Evolutionary conservation across 1,140 invertebrate species (phyloP).

Genomic region (Tetranychus cinnabarinus): DNA sequence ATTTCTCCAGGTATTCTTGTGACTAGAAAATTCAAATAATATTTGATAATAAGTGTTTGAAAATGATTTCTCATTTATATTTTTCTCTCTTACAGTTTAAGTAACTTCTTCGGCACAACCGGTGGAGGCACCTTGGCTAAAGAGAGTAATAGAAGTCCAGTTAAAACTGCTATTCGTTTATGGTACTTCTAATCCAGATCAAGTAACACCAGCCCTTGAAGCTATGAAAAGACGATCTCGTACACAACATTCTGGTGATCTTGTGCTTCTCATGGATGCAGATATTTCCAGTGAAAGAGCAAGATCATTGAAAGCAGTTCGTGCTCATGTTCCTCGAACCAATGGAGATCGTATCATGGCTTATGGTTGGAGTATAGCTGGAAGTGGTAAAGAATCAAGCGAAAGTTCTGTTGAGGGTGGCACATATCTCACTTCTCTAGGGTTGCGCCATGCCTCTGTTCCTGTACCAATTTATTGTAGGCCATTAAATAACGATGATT

Average conservation of each 20-base stretch:
- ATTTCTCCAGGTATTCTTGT: slow-evolving; percentile 1
- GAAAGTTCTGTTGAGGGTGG: no score
- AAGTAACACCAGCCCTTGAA: slow-evolving; percentile 28
- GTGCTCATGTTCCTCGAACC: slow-evolving; percentile 13
- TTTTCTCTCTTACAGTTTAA: slow-evolving; percentile 42
- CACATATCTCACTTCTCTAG: neutral
- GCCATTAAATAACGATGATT: slow-evolving; percentile 74
- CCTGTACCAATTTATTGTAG: slow-evolving; percentile 89
- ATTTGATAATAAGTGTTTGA: neutral
- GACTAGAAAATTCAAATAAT: no score
- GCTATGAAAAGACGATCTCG: slow-evolving; percentile 24
- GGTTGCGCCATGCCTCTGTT: slow-evolving; percentile 25
- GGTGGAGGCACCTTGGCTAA: slow-evolving; percentile 12
- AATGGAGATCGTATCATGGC: slow-evolving; percentile 36
- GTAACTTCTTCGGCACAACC: slow-evolving; percentile 57
- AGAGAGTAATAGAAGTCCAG: neutral
- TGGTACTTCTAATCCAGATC: neutral
- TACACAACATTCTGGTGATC: slow-evolving; percentile 36
- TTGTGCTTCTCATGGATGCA: slow-evolving; percentile 31
- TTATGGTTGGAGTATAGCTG: slow-evolving; percentile 93
- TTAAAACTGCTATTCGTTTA: neutral
- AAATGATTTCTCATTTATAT: neutral
- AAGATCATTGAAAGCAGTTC: slow-evolving; percentile 1
- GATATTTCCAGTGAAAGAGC: slow-evolving; percentile 3
- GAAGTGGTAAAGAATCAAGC: slow-evolving; percentile 15